A percentile compares a stretch with the other conserved stretches of the same genome.
Conservation (phyloP, 2,797 vertebrate species). For the Menidia menidia region DNA sequence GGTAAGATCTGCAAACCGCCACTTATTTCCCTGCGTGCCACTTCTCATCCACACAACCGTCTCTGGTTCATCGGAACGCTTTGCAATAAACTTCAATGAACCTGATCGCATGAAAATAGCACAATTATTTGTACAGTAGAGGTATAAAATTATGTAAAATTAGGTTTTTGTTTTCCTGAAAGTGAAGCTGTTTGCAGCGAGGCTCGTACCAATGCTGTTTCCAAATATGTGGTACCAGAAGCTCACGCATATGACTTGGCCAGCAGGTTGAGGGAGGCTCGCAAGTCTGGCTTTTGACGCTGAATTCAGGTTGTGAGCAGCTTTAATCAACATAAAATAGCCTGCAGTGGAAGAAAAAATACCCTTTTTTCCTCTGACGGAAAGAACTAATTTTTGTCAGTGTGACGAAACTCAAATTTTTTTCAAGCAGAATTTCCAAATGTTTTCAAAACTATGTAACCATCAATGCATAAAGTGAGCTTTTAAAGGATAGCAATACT, state of each 20-base stretch:
- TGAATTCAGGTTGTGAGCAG: background rate
- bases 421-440: no score
- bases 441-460: no score
- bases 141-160: background rate
- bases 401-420: background rate
- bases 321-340: slow-evolving; percentile 70
- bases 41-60: slow-evolving; percentile 78
- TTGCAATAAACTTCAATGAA: slow-evolving; percentile 77
- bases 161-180: background rate
- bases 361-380: no score
- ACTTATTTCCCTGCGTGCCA: slow-evolving; percentile 84
- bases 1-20: slow-evolving; percentile 82
- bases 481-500: no score
- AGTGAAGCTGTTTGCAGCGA: background rate
- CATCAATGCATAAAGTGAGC: no score
- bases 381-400: background rate
- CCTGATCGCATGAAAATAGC: slow-evolving; percentile 55
- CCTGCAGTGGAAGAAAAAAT: slow-evolving; percentile 44
- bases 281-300: slow-evolving; percentile 74
- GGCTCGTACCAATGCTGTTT: slow-evolving; percentile 77
- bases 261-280: slow-evolving; percentile 69
- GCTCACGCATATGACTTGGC: slow-evolving; percentile 74
- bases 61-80: slow-evolving; percentile 59
- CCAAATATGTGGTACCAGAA: slow-evolving; percentile 85
- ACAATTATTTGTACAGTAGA: background rate